Base-by-base conservation (phyloP, 1,140 invertebrate species). In the Nephotettix cincticeps region DNA sequence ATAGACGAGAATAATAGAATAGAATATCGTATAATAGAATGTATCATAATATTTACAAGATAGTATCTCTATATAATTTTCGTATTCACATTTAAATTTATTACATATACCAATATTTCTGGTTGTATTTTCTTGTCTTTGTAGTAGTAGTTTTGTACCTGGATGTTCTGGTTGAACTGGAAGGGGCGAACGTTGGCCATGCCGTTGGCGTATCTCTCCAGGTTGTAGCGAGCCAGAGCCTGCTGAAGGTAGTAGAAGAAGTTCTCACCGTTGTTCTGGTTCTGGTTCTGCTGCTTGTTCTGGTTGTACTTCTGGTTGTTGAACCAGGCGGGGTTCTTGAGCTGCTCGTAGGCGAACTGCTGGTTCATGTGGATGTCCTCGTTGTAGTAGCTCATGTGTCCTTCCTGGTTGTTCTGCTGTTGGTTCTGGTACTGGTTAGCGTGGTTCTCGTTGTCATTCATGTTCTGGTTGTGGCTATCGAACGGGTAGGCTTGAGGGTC, bases 351-450 rank as follows among this genome's bases (percentile, higher is more conserved):
- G 75, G 86, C 88, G 79, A 92, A 90, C 75, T 87, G 89, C 0
- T 85, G 78, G 75, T 91, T 90, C 17, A 92, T 81, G 70, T 86
- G 87, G 67, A 88, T 81, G 79, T 92, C 92, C 72, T 93, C 88
- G 0, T 89, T 89, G 82, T 88, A 93, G 78, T 93, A 93, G 23
- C 84, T 82, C 19, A 93, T 58, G 64, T 85, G 80, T 69, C 86
- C 83, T 75, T 93, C 89, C 1, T 82, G 77, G 73, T 86, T 82
- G 13, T n/a, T n/a, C n/a, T n/a, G n/a, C n/a, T n/a, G n/a, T n/a
- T n/a, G n/a, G n/a, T n/a, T n/a, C n/a, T n/a, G n/a, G n/a, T 78
- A 71, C 30, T 81, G 77, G 28, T 85, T 76, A 13, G 84, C 80
- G 58, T 63, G n/a, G 58, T 63, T 3, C n/a, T 9, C 23, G 40